phyloP scores from a whole-genome alignment of 2,797 vertebrate species.

The Falco biarmicus region DNA sequence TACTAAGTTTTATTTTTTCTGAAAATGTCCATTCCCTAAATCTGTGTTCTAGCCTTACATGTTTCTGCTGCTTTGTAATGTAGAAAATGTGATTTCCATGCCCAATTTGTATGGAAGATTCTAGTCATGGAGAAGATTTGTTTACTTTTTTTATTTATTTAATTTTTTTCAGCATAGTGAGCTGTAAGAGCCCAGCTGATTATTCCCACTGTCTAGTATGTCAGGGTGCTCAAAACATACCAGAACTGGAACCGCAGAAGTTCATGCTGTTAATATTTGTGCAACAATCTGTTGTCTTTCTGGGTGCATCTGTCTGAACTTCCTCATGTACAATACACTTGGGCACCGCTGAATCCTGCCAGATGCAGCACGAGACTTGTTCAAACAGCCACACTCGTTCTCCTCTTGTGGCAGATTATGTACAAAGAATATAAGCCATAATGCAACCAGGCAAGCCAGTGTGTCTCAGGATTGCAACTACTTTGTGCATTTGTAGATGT shows the following conservation, averaged over 20 bases:
- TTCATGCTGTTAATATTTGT: not conserved
- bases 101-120: not conserved
- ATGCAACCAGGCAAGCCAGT: not conserved
- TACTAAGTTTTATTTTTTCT: not conserved
- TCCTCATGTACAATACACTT: not conserved
- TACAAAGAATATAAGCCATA: not conserved
- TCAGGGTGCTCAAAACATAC: not conserved
- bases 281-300: not conserved
- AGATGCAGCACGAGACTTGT: not conserved
- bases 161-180: not conserved
- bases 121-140: not conserved
- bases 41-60: not conserved
- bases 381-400: not conserved
- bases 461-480: not conserved
- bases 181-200: not conserved
- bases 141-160: not conserved
- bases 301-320: not conserved
- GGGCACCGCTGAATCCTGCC: not conserved
- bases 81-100: not conserved
- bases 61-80: not conserved
- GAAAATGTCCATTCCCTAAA: not conserved
- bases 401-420: not conserved
- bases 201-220: not conserved
- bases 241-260: not conserved
- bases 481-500: not conserved